A percentile compares a stretch with the other conserved stretches of the same genome.
These are phyloP conservation scores for Ladona fulva DNA, from an alignment of 1,140 invertebrate genomes.

Conservation along the genomic window DNA sequence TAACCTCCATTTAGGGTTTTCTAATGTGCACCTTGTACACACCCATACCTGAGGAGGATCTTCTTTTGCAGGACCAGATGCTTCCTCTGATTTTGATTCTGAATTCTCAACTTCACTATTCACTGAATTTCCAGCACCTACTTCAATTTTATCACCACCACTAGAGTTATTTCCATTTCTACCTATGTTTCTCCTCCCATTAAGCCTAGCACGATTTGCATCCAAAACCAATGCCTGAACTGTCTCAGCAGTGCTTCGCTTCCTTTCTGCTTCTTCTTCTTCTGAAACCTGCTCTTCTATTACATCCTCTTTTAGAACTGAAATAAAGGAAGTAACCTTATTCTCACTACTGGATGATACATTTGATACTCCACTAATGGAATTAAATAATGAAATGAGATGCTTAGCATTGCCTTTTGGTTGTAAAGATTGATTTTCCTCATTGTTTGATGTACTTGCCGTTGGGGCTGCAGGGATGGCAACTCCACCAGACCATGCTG, in stretches of 20 bases:
- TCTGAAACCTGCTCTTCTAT: neutral
- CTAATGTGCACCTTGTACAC: conserved; percentile 43
- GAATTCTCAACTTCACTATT: too few relatives aligned
- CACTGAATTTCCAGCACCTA: neutral
- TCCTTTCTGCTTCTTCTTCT: neutral
- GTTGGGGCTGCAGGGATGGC: neutral
- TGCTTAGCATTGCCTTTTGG: neutral
- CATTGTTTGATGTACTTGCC: neutral
- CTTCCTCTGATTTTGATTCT: neutral
- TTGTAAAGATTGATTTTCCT: neutral
- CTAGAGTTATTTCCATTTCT: neutral
- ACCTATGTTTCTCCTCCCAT: neutral
- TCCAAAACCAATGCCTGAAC: neutral
- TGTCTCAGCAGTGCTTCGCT: neutral
- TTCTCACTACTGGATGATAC: neutral
- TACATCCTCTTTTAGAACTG: neutral
- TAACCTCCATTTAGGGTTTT: conserved; percentile 45
- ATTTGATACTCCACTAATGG: neutral
- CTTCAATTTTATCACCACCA: neutral
- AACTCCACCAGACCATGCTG: neutral
- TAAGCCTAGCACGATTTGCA: neutral
- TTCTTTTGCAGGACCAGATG: conserved; percentile 11
- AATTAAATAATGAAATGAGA: neutral
- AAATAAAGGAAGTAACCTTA: neutral
- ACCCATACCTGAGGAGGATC: conserved; percentile 33